Percentiles rank a stretch among this genome's conserved stretches.
phyloP scores from a whole-genome alignment of 2,888 invertebrate species.

The Gymnoscelis rufifasciata region DNA sequence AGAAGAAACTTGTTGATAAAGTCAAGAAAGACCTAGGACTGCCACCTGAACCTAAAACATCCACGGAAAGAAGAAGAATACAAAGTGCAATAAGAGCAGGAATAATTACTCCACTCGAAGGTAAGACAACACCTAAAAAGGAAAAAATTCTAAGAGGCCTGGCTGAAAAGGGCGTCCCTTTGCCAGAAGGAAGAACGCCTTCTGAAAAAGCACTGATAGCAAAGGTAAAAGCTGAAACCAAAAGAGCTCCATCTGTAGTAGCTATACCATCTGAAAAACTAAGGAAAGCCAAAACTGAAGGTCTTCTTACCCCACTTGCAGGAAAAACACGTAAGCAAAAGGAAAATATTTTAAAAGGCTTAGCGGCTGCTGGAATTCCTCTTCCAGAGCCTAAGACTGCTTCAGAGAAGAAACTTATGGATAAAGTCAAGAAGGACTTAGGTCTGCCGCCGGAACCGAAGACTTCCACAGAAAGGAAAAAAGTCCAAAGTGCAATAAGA shows the following conservation, averaged over 20 bases:
- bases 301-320: constrained; percentile 33
- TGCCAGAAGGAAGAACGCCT: constrained; percentile 32
- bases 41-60: too few species aligned
- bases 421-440: constrained; percentile 27
- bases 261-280: constrained; percentile 26
- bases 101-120: too few species aligned
- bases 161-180: constrained; percentile 26
- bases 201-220: constrained; percentile 25
- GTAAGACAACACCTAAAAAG: constrained; percentile 20
- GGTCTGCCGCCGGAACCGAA: constrained; percentile 29
- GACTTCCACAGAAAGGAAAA: too few species aligned
- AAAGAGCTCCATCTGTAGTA: not conserved
- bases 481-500: constrained; percentile 28
- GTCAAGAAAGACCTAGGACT: too few species aligned
- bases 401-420: constrained; percentile 34
- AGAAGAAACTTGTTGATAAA: too few species aligned
- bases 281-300: constrained; percentile 33
- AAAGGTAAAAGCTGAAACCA: constrained; percentile 19
- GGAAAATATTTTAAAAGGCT: constrained; percentile 34
- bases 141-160: constrained; percentile 27
- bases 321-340: constrained; percentile 33
- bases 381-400: constrained; percentile 39
- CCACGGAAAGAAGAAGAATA: too few species aligned
- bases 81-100: too few species aligned
- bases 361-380: constrained; percentile 33